Base-by-base conservation (phyloP, 2,888 invertebrate species). In the Hirtodrosophila trivittata region DNA sequence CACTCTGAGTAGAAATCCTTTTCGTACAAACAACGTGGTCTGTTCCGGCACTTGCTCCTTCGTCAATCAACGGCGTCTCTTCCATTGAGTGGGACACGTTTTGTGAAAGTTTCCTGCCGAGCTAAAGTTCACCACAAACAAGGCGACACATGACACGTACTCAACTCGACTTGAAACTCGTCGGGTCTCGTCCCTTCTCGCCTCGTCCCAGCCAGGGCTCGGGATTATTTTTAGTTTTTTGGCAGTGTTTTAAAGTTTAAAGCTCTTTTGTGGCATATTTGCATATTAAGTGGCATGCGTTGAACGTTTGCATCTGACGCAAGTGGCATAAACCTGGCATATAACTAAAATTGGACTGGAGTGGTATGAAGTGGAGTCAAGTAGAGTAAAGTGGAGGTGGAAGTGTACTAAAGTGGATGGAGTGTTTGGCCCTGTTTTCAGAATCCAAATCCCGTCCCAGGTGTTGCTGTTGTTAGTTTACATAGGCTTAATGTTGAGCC, bases 231-330 rank as follows among this genome's bases (percentile, higher is more conserved):
- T 60, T 78, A 70, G 83, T 85, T 76, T 72, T 39, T 78, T 83
- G 68, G 55, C 73, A 80, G 65, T 73, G 69, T 80, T 80, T 80
- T 80, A 80, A 80, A 80, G 86, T 86, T 80, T 86, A 80, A 80
- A 84, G 80, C 80, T 84, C 84, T 86, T 80, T 84, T 86, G 84
- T 67, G 80, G 84, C 80, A 86, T 56, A 86, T 86, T 80, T 80
- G 84, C 86, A 80, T 80, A 86, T 86, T 80, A 80, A 80, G 80
- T 80, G 80, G 67, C 86, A 80, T 78, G 86, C 76, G 78, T 78
- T 75, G 63, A 68, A 32, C 59, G 46, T 42, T 59, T 64, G 66
- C 59, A 68, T 52, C 56, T 55, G 59, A 41, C 55, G 59, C 45
- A 56, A 43, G 51, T 38, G 56, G 37, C 57, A 39, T 47, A 45